Evolutionary conservation across 2,113 vertebrate species (phyloP).

Genomic region (Myrmophylax atrothorax): DNA sequence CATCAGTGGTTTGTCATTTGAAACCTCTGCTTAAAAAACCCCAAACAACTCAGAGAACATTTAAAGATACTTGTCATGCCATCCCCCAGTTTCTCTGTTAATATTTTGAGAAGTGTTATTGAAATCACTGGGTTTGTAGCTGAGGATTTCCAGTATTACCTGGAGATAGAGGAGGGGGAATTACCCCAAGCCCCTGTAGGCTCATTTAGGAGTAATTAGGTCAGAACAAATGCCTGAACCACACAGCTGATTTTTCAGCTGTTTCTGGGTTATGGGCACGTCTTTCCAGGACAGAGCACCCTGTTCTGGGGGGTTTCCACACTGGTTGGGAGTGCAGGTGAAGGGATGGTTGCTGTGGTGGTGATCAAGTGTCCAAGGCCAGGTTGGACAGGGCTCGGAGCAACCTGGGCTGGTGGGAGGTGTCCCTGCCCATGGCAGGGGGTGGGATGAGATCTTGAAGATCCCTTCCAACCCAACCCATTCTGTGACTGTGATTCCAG

Average conservation of each 20-base stretch:
- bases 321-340: no score
- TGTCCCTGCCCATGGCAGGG: not conserved
- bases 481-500: not conserved
- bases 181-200: not conserved
- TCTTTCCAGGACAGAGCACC: not conserved
- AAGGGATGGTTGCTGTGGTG: not conserved
- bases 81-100: not conserved
- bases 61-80: not conserved
- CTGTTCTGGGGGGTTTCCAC: not conserved
- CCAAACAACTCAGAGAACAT: not conserved
- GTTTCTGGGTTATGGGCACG: not conserved
- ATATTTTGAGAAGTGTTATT: accelerated
- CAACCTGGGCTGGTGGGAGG: accelerated
- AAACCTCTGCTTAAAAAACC: not conserved
- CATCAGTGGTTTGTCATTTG: not conserved
- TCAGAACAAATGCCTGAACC: conserved; percentile 41
- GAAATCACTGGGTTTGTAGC: not conserved
- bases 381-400: accelerated
- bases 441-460: accelerated
- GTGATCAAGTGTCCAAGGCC: not conserved
- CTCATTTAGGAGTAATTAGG: not conserved
- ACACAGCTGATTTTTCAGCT: not conserved
- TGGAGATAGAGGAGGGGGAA: not conserved
- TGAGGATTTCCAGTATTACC: not conserved
- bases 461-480: not conserved